Evolutionary conservation across 2,888 invertebrate species (phyloP), one percentile per base, ranked within the genome.

Genomic region (Acleris emargana): DNA sequence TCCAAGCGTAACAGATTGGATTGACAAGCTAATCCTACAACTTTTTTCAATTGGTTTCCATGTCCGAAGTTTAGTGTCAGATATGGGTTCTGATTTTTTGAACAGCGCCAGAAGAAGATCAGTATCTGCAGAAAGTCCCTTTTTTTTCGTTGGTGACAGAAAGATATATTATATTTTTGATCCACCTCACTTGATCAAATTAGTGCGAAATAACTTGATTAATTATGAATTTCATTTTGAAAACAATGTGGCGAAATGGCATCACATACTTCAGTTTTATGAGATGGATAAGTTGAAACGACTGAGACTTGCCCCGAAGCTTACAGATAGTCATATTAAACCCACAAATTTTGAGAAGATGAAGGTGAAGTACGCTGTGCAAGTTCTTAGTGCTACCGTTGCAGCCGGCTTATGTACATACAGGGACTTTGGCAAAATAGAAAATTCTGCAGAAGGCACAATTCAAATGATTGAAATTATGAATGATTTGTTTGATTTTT

Each of bases 151-250:
- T 17, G 69, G 68, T 58, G 42, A 63, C 18, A 68, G n/a, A 67
- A 80, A 77, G 70, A 74, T 77, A 38, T 78, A 72, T 61, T 75
- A 76, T 54, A 72, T 81, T 63, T 78, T 76, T 71, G 77, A 78
- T 66, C 69, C 73, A 49, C 75, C 73, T 0, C 72, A 76, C 69
- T 67, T 79, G 6, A 68, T 80, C n/a, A 78, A 75, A 72, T 28
- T 49, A 5, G 68, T 78, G 45, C 72, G 76, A 1, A 75, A 72
- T 43, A 62, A 70, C 53, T 72, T 80, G 5, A 74, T 75, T 13
- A 0, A 17, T 4, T 72, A 76, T 50, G 70, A 80, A 42, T 77
- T 78, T 62, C 68, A 73, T 20, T 80, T 73, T 55, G 47, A 69
- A 7, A 47, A 69, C 53, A 20, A 17, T 67, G 67, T 71, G 52